These are phyloP conservation scores for Epinotia bilunana DNA, from an alignment of 2,888 invertebrate species.

Conservation along the genomic window DNA sequence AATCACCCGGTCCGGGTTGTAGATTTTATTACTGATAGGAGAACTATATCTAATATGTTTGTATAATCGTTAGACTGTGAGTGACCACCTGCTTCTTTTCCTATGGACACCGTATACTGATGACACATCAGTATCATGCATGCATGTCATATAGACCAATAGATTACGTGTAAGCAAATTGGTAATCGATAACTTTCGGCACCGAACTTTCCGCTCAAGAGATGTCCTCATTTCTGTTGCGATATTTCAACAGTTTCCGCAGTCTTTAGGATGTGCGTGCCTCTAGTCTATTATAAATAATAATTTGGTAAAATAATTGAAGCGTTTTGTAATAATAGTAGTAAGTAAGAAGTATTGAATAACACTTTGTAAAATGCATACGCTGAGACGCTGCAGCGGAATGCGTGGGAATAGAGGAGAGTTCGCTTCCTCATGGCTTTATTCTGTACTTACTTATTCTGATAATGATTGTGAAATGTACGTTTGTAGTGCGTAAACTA, in stretches of 20 bases:
- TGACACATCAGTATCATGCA: too few relatives aligned
- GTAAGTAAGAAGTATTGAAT: constrained; percentile 15
- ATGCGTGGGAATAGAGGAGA: background rate
- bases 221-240: constrained; percentile 30
- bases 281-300: constrained; percentile 9
- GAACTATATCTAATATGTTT: background rate
- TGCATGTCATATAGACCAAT: too few relatives aligned
- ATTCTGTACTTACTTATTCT: background rate
- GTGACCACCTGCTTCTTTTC: background rate
- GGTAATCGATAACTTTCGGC: constrained; percentile 52
- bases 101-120: background rate
- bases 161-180: constrained; percentile 52
- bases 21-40: constrained; percentile 7
- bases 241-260: constrained; percentile 17
- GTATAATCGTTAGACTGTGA: background rate
- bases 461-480: too few relatives aligned
- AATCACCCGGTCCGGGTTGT: background rate
- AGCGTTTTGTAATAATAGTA: constrained; percentile 18
- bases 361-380: constrained; percentile 11
- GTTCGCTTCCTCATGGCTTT: background rate
- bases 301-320: constrained; percentile 18
- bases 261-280: constrained; percentile 33
- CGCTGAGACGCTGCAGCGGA: constrained; percentile 2
- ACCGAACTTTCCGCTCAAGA: constrained; percentile 17
- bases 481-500: too few relatives aligned